Conservation (phyloP, 2,888 invertebrate species). For the Ariolimax columbianus region DNA sequence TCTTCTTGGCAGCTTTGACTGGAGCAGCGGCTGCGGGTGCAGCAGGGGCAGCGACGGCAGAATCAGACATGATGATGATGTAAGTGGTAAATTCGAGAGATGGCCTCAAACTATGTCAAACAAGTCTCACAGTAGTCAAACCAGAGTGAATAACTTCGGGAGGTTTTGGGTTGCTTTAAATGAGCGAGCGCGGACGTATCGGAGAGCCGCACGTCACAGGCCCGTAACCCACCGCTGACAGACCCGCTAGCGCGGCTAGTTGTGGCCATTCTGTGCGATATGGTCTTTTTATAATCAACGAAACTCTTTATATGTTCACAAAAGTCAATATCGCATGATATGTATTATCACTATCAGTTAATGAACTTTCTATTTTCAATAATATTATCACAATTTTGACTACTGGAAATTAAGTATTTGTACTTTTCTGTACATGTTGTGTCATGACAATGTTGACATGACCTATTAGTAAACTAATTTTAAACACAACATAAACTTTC, state of each 20-base stretch:
- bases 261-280: constrained; percentile 38
- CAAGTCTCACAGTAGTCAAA: not conserved
- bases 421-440: not conserved
- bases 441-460: not conserved
- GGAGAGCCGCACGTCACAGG: constrained; percentile 36
- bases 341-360: not conserved
- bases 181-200: constrained; percentile 27
- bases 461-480: not conserved
- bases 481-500: not conserved
- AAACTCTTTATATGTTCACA: not conserved
- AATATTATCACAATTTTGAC: not conserved
- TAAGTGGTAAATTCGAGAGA: not conserved
- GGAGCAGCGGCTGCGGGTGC: constrained; percentile 41
- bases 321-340: not conserved
- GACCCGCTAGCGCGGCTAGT: not conserved
- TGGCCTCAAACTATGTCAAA: not conserved
- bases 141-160: not conserved
- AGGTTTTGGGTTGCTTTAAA: too few relatives aligned
- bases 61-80: constrained; percentile 42
- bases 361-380: not conserved
- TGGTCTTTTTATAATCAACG: not conserved
- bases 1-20: constrained; percentile 47
- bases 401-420: not conserved
- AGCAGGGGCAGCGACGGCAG: constrained; percentile 39
- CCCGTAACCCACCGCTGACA: not conserved